Evolutionary conservation across 2,113 vertebrate species (phyloP).

Genomic region (Pholis gunnellus): DNA sequence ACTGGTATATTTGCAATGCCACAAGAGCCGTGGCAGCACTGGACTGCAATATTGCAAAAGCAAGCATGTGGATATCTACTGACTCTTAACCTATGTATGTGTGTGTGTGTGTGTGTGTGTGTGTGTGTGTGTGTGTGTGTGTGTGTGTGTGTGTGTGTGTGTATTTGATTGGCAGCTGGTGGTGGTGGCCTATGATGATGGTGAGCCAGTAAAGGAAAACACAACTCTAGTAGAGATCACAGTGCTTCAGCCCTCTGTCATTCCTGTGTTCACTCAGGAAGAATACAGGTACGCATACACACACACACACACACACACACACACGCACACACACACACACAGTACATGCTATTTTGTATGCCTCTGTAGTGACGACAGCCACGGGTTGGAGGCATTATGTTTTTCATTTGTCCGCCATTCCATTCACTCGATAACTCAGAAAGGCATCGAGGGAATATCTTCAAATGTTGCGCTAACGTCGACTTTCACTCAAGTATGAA

Average conservation of each 20-base stretch:
- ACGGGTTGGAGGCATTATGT: not conserved
- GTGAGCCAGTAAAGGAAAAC: slow-evolving; percentile 91
- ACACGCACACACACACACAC: slow-evolving; percentile 8
- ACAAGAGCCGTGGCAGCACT: not conserved
- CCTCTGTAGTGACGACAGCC: not conserved
- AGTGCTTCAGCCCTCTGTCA: slow-evolving; percentile 95
- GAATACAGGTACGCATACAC: slow-evolving; percentile 90
- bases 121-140: no score
- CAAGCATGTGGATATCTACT: not conserved
- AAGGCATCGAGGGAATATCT: not conserved
- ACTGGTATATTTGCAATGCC: not conserved
- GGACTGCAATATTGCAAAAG: not conserved
- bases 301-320: slow-evolving; percentile 38
- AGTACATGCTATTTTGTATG: slow-evolving; percentile 23
- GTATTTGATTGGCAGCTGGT: slow-evolving; percentile 83
- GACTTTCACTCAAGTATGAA: no score
- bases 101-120: no score
- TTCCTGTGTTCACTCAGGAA: slow-evolving; percentile 94
- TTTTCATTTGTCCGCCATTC: not conserved
- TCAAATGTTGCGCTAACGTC: not conserved
- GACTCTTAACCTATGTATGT: not conserved
- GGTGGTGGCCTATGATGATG: slow-evolving; percentile 94
- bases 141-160: not conserved
- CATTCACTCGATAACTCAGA: not conserved
- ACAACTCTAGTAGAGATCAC: slow-evolving; percentile 90